phyloP scores from a whole-genome alignment of 2,113 vertebrate species.

The Ctenodactylus gundi region DNA sequence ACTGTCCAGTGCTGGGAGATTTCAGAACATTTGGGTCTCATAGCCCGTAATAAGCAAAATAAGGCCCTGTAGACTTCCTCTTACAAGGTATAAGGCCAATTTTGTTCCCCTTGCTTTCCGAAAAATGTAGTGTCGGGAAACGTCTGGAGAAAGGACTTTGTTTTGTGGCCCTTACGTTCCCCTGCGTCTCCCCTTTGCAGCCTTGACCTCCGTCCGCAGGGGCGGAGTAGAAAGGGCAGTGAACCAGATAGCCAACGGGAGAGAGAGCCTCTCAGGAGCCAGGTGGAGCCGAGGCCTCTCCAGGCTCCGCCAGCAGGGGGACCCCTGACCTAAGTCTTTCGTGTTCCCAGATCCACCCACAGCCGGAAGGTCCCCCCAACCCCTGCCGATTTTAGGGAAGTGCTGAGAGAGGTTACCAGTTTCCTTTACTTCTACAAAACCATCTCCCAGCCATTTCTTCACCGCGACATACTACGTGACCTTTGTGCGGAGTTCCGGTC shows the following conservation, averaged over 20 bases:
- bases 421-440: not conserved
- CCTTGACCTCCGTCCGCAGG: not conserved
- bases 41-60: no score
- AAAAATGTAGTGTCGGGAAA: not conserved
- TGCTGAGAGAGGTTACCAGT: rapidly evolving
- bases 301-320: constrained; percentile 61
- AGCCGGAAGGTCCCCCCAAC: rapidly evolving
- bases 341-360: rapidly evolving
- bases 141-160: not conserved
- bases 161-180: not conserved
- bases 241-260: not conserved
- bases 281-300: not conserved
- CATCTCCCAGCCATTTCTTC: not conserved
- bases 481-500: not conserved
- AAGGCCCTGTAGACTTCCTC: not conserved
- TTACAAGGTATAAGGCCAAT: not conserved
- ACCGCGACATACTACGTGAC: not conserved
- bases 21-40: not conserved
- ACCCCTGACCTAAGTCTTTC: constrained; percentile 48
- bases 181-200: rapidly evolving
- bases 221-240: not conserved
- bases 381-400: not conserved
- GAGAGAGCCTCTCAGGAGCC: not conserved
- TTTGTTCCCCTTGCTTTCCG: not conserved
- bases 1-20: not conserved